phyloP scores from a whole-genome alignment of 2,888 invertebrate genomes.

The Lutraria lutraria region DNA sequence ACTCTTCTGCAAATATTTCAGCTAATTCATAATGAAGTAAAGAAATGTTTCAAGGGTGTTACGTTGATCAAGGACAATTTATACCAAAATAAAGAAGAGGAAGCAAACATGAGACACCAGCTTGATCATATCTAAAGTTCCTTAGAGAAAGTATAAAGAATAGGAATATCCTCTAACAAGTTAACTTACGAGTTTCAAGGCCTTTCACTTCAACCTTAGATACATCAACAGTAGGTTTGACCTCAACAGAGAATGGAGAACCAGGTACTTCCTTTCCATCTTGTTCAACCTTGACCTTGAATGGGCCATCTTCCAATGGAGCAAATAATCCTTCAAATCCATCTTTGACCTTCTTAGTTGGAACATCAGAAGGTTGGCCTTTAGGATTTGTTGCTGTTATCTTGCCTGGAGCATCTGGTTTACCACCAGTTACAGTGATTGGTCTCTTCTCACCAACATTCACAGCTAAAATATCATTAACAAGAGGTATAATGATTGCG shows the following conservation, averaged over 20 bases:
- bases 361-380: conserved; percentile 90
- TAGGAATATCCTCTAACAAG: neutral
- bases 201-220: conserved; percentile 90
- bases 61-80: no score
- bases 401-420: conserved; percentile 70
- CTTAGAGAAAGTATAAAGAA: no score
- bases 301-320: conserved; percentile 86
- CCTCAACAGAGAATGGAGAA: conserved; percentile 86
- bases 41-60: no score
- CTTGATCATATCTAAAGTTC: no score
- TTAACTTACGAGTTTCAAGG: conserved; percentile 94
- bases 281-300: conserved; percentile 84
- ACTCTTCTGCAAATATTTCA: no score
- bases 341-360: conserved; percentile 92
- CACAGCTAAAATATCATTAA: conserved; percentile 55
- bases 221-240: conserved; percentile 85
- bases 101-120: no score
- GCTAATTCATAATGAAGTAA: no score
- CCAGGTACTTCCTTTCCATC: conserved; percentile 86
- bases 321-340: conserved; percentile 87
- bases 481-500: neutral
- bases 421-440: conserved; percentile 63
- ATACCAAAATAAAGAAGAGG: no score
- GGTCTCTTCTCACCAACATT: conserved; percentile 71
- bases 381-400: conserved; percentile 88